Evolutionary conservation across 2,888 invertebrate species (phyloP), one percentile per base, ranked within the genome.

Genomic region (Synergus japonicus): DNA sequence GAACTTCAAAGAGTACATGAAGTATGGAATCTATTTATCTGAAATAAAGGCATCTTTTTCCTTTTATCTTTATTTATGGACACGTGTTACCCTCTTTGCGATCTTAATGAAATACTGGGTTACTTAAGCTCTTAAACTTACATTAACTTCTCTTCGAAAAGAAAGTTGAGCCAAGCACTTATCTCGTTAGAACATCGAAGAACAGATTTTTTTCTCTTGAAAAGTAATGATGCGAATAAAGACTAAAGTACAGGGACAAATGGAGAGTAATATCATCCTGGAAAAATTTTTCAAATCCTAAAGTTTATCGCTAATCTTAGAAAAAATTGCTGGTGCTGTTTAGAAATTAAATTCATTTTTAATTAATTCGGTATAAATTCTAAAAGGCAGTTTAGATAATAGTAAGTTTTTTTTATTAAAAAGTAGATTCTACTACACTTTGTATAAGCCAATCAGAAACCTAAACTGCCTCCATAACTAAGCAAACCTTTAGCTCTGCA

Each of bases 401-500:
- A 37, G 4, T 37, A 0, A 37, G 37, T 37, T 37, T 37, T 37
- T 37, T 37, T 37, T 37, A 37, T 37, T 37, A 37, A 5, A 37
- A 5, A 37, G 5, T 37, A 37, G 5, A 37, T 37, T 37, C 37
- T 37, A 37, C 37, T 37, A 37, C 37, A 37, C 37, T 37, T 37
- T 5, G 5, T 7, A 29, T 29, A 29, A 37, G 5, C 37, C 37
- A 37, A 37, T 37, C 37, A 37, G 5, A 37, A 37, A 5, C 0
- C 37, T 5, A 37, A 37, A 37, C 5, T 7, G 37, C 7, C 37
- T 37, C 37, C 65, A 65, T 15, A 41, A 65, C 41, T 12, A 64
- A 64, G 64, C 64, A 13, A 37, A 41, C 64, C 64, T 64, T 64
- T 13, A 64, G 64, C 43, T 66, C 15, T 13, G 66, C 43, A 66